Conservation (phyloP, 2,797 vertebrate species). For the Poeciliopsis turneri region DNA sequence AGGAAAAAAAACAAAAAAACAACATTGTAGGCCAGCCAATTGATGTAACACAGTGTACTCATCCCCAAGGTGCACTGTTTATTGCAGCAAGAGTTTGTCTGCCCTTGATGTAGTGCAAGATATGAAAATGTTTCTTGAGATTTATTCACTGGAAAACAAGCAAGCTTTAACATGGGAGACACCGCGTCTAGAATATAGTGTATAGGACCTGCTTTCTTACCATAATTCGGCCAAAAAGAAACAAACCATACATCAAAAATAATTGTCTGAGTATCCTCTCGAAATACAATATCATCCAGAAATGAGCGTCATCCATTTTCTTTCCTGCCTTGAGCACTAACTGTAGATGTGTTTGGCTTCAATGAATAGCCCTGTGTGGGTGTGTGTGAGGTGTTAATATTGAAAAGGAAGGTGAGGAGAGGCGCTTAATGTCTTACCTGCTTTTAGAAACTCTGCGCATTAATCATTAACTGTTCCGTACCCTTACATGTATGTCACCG, state of each 20-base stretch:
- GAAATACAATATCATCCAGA: conserved; percentile 13
- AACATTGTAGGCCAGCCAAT: too few species aligned
- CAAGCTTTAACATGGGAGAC: background rate
- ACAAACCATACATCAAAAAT: conserved; percentile 29
- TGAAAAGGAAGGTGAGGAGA: conserved; percentile 53
- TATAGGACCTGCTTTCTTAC: conserved; percentile 40
- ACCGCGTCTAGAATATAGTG: background rate
- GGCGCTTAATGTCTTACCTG: conserved; percentile 73
- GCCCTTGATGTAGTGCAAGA: background rate
- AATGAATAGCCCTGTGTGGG: conserved; percentile 3
- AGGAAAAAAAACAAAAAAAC: background rate
- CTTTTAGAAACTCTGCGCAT: conserved; percentile 58
- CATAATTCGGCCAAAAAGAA: conserved; percentile 25
- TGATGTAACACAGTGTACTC: background rate
- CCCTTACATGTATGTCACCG: conserved; percentile 37
- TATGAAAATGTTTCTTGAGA: background rate
- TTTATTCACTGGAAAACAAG: background rate
- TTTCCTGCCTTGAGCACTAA: conserved; percentile 1
- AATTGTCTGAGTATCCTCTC: conserved; percentile 27
- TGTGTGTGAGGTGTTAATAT: conserved; percentile 16
- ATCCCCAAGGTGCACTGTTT: background rate
- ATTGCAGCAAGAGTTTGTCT: background rate
- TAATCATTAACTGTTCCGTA: conserved; percentile 73
- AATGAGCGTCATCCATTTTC: conserved; percentile 43
- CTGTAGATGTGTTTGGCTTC: conserved; percentile 18